Evolutionary conservation across 2,888 invertebrate genomes (phyloP), one percentile per base, ranked within the genome.

Genomic region (Dynastes tityus): DNA sequence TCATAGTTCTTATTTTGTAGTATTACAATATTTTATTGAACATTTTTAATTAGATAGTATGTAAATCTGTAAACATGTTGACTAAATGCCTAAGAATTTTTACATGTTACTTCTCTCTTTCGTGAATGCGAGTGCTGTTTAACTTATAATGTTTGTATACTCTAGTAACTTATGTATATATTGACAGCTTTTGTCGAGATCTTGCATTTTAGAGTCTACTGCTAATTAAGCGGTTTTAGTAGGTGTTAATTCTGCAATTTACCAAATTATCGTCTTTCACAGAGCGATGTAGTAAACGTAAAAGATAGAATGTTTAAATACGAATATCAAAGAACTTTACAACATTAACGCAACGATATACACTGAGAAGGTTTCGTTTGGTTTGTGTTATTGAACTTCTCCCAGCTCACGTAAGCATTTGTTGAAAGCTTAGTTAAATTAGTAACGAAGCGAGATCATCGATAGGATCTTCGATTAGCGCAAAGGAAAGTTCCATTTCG

Each of bases 401-500:
- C 16, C 37, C n/a, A 1, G 32, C 32, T 29, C 37, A 64, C 37
- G 55, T 37, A 51, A 53, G 71, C 27, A 13, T 71, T 53, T 29
- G 49, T 70, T 29, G 2, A 49, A 70, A 29, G 11, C 67, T 67
- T 16, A 9, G 16, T 32, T 11, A 55, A 58, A 73, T 32, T 55
- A 73, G 32, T 53, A 53, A 70, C 70, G 27, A 22, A 58, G 55
- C 8, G 16, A 53, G 51, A 32, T 53, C 29, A 37, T 53, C 53
- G 70, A 70, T 70, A 51, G 53, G 55, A 53, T 53, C 53, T 13
- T 8, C 70, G 32, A 70, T 53, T 70, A 70, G 53, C 32, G 16
- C 32, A 70, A 76, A 65, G 76, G 32, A 70, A 76, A 76, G 76
- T 76, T 76, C 63, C 51, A 76, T 65, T 65, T 65, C 22, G 32